These are phyloP conservation scores for Drosophila austrosaltans DNA, from an alignment of 2,888 invertebrate species.

Conservation along the genomic window DNA sequence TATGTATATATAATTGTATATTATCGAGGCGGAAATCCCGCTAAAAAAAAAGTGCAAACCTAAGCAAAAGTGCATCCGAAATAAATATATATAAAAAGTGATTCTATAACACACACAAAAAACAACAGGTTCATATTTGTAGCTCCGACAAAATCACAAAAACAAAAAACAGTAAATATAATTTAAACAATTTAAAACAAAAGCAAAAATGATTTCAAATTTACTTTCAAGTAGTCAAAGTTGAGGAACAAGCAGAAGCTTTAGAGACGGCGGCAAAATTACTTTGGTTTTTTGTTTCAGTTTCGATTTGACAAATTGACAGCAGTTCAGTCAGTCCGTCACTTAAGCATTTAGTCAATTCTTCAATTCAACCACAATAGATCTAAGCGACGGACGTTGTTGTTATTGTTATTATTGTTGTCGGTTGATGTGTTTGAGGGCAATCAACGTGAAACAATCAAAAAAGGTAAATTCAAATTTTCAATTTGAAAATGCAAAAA, in stretches of 20 bases:
- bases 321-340: constrained; percentile 36
- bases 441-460: constrained; percentile 46
- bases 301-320: constrained; percentile 64
- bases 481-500: constrained; percentile 48
- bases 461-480: constrained; percentile 64
- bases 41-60: constrained; percentile 38
- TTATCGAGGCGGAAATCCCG: constrained; percentile 6
- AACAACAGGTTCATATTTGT: constrained; percentile 43
- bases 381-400: constrained; percentile 2
- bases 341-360: constrained; percentile 19
- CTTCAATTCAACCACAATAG: constrained; percentile 21
- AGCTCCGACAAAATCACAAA: too few species aligned
- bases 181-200: constrained; percentile 36
- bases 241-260: neutral
- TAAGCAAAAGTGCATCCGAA: constrained; percentile 16
- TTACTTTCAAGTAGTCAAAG: constrained; percentile 21
- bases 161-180: constrained; percentile 31
- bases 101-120: constrained; percentile 2
- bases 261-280: constrained; percentile 8
- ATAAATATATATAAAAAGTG: constrained; percentile 12
- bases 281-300: constrained; percentile 36
- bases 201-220: neutral
- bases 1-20: constrained; percentile 21
- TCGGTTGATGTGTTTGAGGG: constrained; percentile 37
- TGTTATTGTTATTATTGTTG: neutral